Base-by-base conservation (phyloP, 2,797 vertebrate genomes). In the Crocidura indochinensis region DNA sequence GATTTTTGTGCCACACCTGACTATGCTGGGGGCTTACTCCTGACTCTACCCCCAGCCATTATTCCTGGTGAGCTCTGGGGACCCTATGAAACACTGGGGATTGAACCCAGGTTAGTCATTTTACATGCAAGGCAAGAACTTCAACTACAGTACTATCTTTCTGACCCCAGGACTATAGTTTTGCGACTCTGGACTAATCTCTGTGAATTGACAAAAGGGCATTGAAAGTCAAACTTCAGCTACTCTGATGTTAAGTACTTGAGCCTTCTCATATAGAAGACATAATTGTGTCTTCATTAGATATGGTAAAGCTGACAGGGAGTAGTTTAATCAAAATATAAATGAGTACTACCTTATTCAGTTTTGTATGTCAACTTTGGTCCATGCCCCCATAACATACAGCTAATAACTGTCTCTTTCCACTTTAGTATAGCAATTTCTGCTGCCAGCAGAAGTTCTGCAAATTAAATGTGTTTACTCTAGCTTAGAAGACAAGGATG, bases 391-490 rank as follows among this genome's bases (percentile, higher is more conserved):
- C 46, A 85, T 20, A 83, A 73, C 56, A 77, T 77, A 56, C 72
- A 86, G 56, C 53, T 89, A 75, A 53, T 94, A 84, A 84, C 22
- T 64, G 2, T 10, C 53, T 64, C 4, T 14, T 10, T 17, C 17
- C 19, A 15, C 29, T 64, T 93, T 76, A 38, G 68, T 71, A 29
- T 53, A 87, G 60, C 49, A 64, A 10, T 87, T 88, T 91, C 67
- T 93, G 68, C 75, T 85, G 64, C 19, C 31, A 92, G 67, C 47
- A 53, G 29, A 91, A 88, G n/a, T 31, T 87, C 65, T 89, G 56
- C 38, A 89, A 91, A 88, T 91, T 91, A n/a, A 93, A 76, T 87
- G 49, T 89, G 49, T 93, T 92, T 94, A 78, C 51, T 83, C 46
- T 84, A 92, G 85, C 56, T 93, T 94, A 47, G 91, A 85, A 67